Base-by-base conservation (phyloP, 2,888 invertebrate species). In the Hemicrepidius hirtus region DNA sequence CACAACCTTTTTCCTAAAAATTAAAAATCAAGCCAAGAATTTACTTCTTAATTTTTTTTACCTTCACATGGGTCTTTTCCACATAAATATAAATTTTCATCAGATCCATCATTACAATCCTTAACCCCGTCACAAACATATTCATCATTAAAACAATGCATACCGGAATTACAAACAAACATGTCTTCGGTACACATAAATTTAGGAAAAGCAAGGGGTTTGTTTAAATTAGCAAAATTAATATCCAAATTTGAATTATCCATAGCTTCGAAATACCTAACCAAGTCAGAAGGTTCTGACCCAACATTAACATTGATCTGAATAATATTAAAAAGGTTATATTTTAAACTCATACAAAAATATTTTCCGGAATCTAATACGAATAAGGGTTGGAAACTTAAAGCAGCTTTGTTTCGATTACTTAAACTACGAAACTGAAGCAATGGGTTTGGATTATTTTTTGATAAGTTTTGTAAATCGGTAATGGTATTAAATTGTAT, bases 261-360 rank as follows among this genome's bases (percentile, higher is more conserved):
- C 28, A 50, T 6, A 9, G 50, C 50, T n/a, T 24, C 24, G 4
- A 50, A 50, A 24, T 50, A 50, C 24, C 1, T 16, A 1, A 9
- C n/a, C 10, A 50, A 9, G 4, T 24, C 50, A 10, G 20, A 10
- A 10, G 10, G 12, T 24, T 50, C 18, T n/a, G 21, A 10, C 20
- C 24, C 50, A 50, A 24, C 5, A 0, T 16, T 50, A 21, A 50
- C 50, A n/a, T 24, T 18, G 6, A 60, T n/a, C 6, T 60, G 3
- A 0, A 41, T 13, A 1, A 60, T 21, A 21, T 41, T 60, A 20
- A 60, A 60, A 3, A 60, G n/a, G 1, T 60, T 60, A 24, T 60
- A 60, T 24, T 60, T 60, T 9, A 41, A 41, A 21, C 41, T 60
- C 41, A 40, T 60, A n/a, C 60, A 60, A 21, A 60, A 41, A 41